Evolutionary conservation across 2,113 vertebrate genomes (phyloP), one percentile per base, ranked within the genome.

Genomic region (Camelus dromedarius): DNA sequence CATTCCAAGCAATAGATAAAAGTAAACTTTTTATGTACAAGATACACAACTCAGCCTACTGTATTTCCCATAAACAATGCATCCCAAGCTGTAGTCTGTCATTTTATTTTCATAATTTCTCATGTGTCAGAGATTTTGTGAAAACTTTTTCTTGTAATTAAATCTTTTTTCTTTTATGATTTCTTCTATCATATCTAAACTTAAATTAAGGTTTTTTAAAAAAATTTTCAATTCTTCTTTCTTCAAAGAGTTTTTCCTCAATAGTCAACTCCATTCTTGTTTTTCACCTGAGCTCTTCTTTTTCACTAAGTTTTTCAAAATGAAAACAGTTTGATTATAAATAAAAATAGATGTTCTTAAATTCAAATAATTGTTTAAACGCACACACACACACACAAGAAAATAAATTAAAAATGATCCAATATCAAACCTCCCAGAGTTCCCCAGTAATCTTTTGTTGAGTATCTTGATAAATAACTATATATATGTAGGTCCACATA

Each of bases 261-360:
- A 62, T 86, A 91, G 70, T 79, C n/a, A 90, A 91, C 42, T 64
- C 16, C 22, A 58, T 22, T 92, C 32, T 58, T 42, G 6, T 19
- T 86, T 72, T 56, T 52, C 22, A 73, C 6, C 16, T 82, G 30
- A 62, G 30, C 42, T 56, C 24, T 76, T 84, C 75, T 93, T 93
- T 72, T 89, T 62, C 38, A 77, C 9, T 56, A 26, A 46, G 48
- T 32, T 79, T 80, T 90, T 91, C 52, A 92, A 80, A 93, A 84
- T 73, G 46, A 90, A 42, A 88, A 80, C 11, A 85, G 52, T 52
- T 56, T 72, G 42, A 16, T 85, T 85, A 46, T 22, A 79, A 66
- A 81, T 54, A 75, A 60, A 90, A 28, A 64, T 5, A 46, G 9
- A 11, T 92, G 81, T 96, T 66, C 35, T 73, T 73, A 80, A 66